phyloP scores from a whole-genome alignment of 53 echinoderm and acorn worm species.

The Patiria pectinifera region DNA sequence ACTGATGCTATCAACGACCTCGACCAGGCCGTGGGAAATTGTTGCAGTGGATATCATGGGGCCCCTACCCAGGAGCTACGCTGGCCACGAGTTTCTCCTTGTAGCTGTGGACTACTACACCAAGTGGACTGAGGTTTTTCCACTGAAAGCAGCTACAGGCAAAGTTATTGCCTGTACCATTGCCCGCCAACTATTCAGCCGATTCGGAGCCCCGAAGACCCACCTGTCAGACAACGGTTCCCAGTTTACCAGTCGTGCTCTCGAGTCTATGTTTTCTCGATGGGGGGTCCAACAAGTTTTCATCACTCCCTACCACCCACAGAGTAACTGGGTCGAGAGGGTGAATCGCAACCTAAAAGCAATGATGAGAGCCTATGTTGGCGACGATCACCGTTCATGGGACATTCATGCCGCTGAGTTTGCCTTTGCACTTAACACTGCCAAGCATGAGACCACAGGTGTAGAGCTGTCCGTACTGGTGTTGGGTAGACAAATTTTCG shows the following conservation, averaged over 20 bases:
- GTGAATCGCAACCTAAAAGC: slow-evolving; percentile 60
- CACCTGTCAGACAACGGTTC: slow-evolving; percentile 59
- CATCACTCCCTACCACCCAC: slow-evolving; percentile 52
- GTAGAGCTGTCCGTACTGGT: not conserved
- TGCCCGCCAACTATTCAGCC: slow-evolving; percentile 37
- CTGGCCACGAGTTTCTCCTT: slow-evolving; percentile 33
- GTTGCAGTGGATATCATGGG: too few relatives aligned
- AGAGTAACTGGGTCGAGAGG: slow-evolving; percentile 71
- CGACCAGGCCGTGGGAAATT: slow-evolving; percentile 5
- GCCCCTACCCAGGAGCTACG: slow-evolving; percentile 41
- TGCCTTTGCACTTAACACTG: slow-evolving; percentile 30
- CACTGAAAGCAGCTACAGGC: slow-evolving; percentile 45
- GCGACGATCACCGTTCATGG: slow-evolving; percentile 62
- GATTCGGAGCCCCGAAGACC: slow-evolving; percentile 48
- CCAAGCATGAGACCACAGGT: not conserved
- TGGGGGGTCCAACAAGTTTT: slow-evolving; percentile 38
- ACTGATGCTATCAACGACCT: slow-evolving; percentile 50
- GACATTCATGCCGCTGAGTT: slow-evolving; percentile 20
- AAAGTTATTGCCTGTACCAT: slow-evolving; percentile 6
- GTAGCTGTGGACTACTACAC: slow-evolving; percentile 43
- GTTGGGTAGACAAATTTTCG: not conserved
- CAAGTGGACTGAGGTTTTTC: slow-evolving; percentile 54
- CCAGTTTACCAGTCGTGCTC: slow-evolving; percentile 26
- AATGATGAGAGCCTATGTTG: slow-evolving; percentile 46
- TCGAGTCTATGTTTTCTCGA: slow-evolving; percentile 32